Evolutionary conservation across 2,888 invertebrate species (phyloP), one percentile per base, ranked within the genome.

Genomic region (Ametastegia equiseti): DNA sequence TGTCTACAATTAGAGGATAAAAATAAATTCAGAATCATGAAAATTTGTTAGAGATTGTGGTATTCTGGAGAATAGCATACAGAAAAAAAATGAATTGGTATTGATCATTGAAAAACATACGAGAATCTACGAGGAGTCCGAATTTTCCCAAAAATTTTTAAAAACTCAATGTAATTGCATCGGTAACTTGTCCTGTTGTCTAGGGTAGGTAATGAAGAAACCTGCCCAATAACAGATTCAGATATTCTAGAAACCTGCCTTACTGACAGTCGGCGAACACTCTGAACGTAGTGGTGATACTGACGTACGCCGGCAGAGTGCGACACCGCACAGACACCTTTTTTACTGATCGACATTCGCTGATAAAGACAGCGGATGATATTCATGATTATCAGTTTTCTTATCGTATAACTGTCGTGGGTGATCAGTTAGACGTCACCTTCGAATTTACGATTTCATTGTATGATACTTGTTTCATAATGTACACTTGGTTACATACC

Each of bases 151-250:
- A n/a, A n/a, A n/a, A n/a, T n/a, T n/a, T n/a, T n/a, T n/a, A n/a
- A n/a, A n/a, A n/a, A n/a, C n/a, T n/a, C n/a, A n/a, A n/a, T n/a
- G n/a, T n/a, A n/a, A n/a, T n/a, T n/a, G n/a, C n/a, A n/a, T 15
- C 6, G 13, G 27, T 1, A 47, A 15, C 50, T 19, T 2, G 6
- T 54, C n/a, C n/a, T n/a, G n/a, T n/a, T n/a, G n/a, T n/a, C n/a
- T n/a, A n/a, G 11, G 9, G 36, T 75, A 50, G 50, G 75, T 36
- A 75, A 75, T 33, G 36, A n/a, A 50, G 75, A 33, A 54, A 75
- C 36, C 5, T n/a, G 15, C 5, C 33, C 39, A 23, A 23, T 47
- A 47, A 13, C 71, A 15, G 13, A 27, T 36, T 15, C 5, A 5
- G 50, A 19, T 33, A 36, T n/a, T n/a, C 5, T 39, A 36, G 19